A percentile compares a stretch with the other conserved stretches of the same genome.
Conservation (phyloP, 2,888 invertebrate species). For the Drosophila nigricruria region DNA sequence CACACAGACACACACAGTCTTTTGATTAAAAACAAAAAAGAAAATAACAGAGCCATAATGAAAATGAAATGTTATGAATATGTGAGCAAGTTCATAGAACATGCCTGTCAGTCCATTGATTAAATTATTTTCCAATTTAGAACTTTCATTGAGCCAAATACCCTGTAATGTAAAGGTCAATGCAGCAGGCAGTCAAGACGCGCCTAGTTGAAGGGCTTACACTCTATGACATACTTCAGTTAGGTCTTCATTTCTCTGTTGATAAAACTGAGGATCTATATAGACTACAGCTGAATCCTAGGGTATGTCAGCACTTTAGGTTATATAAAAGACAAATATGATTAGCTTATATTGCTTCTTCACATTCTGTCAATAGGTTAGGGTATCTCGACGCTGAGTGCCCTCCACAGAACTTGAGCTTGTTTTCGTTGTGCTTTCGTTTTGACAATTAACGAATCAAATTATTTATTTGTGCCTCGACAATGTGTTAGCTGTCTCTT, state of each 20-base stretch:
- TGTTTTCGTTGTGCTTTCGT: conserved; percentile 1
- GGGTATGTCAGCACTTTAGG: neutral
- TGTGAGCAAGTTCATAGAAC: conserved; percentile 29
- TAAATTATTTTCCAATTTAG: conserved; percentile 70
- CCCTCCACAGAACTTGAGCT: neutral
- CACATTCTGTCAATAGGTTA: neutral
- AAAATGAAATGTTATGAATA: conserved; percentile 38
- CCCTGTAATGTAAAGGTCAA: conserved; percentile 5
- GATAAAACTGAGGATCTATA: neutral
- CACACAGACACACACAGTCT: conserved; percentile 45
- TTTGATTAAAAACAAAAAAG: conserved; percentile 65
- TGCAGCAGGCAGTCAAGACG: neutral
- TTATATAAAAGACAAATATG: neutral
- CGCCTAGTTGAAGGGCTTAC: rapidly evolving
- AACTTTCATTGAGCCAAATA: conserved; percentile 25
- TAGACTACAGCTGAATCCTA: neutral
- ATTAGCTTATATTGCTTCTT: neutral
- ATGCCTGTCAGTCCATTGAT: conserved; percentile 47
- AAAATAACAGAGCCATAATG: conserved; percentile 28
- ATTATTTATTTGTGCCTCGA: conserved; percentile 21
- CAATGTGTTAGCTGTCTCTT: conserved; percentile 16
- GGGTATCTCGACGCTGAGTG: conserved; percentile 5
- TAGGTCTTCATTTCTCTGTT: neutral
- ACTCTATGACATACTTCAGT: neutral
- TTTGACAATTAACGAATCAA: conserved; percentile 22